A percentile compares a stretch with the other conserved stretches of the same genome.
These are phyloP conservation scores for Chlorops oryzae DNA, from an alignment of 1,140 invertebrate species.

Conservation along the genomic window DNA sequence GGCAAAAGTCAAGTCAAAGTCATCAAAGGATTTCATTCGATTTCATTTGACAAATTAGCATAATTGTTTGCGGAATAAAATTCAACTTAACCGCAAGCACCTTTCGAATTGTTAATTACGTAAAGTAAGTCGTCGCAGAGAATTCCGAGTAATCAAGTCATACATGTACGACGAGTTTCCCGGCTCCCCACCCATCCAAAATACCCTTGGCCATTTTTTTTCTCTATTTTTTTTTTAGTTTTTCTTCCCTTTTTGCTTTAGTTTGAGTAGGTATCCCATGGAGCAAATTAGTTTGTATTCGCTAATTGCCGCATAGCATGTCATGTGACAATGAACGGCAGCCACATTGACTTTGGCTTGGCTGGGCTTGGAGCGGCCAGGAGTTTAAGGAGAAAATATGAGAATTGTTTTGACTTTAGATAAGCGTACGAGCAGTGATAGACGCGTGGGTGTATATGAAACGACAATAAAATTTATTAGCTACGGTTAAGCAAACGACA, in stretches of 20 bases:
- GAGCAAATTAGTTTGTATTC: slow-evolving; percentile 14
- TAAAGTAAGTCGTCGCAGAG: slow-evolving; percentile 2
- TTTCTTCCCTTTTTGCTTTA: too few species aligned
- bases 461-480: slow-evolving; percentile 13
- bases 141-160: too few species aligned
- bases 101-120: not conserved
- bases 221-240: not conserved
- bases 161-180: too few species aligned
- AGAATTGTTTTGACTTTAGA: slow-evolving; percentile 15
- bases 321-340: slow-evolving; percentile 6
- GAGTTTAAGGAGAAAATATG: slow-evolving; percentile 9
- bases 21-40: not conserved
- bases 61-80: slow-evolving; percentile 12
- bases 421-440: slow-evolving; percentile 1
- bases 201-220: not conserved
- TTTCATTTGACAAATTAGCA: slow-evolving; percentile 12
- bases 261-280: slow-evolving; percentile 6
- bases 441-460: not conserved
- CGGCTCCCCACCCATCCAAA: too few species aligned
- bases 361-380: too few species aligned
- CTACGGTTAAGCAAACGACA: slow-evolving; percentile 7
- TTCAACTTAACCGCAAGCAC: slow-evolving; percentile 1
- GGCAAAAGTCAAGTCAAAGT: too few species aligned
- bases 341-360: too few species aligned
- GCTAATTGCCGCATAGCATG: slow-evolving; percentile 13